Conservation (phyloP, 2,797 vertebrate genomes). For the Schizopygopsis pylzovi region DNA sequence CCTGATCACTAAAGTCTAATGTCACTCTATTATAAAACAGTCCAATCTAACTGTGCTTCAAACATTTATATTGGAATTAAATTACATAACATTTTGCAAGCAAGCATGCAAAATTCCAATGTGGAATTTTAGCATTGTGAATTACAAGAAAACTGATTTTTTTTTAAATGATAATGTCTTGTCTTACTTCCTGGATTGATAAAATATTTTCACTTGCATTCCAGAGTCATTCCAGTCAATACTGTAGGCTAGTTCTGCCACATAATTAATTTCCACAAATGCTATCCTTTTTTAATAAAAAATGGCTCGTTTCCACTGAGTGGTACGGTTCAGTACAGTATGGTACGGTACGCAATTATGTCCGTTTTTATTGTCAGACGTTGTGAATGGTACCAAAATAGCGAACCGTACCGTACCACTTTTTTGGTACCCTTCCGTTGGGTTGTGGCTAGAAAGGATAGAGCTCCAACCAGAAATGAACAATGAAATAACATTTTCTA, state of each 20-base stretch:
- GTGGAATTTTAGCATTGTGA: neutral
- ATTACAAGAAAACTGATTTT: neutral
- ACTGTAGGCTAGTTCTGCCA: neutral
- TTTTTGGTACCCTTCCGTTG: too few relatives aligned
- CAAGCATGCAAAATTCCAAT: neutral
- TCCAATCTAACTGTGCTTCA: neutral
- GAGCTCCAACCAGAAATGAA: too few relatives aligned
- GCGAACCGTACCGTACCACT: too few relatives aligned
- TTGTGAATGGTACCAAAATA: too few relatives aligned
- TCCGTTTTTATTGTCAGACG: too few relatives aligned
- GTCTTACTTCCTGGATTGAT: constrained; percentile 1
- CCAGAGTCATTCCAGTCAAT: neutral
- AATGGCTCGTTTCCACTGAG: too few relatives aligned
- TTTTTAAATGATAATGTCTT: neutral
- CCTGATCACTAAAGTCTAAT: neutral
- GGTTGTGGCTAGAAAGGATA: too few relatives aligned
- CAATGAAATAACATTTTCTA: too few relatives aligned
- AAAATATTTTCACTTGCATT: neutral
- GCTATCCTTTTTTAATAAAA: neutral
- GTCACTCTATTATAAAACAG: neutral
- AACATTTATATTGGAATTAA: constrained; percentile 2
- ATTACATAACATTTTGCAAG: neutral
- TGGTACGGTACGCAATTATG: too few relatives aligned
- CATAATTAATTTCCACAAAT: neutral
- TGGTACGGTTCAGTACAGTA: too few relatives aligned